Evolutionary conservation across 2,797 vertebrate species (phyloP).

Genomic region (Lagodon rhomboides): DNA sequence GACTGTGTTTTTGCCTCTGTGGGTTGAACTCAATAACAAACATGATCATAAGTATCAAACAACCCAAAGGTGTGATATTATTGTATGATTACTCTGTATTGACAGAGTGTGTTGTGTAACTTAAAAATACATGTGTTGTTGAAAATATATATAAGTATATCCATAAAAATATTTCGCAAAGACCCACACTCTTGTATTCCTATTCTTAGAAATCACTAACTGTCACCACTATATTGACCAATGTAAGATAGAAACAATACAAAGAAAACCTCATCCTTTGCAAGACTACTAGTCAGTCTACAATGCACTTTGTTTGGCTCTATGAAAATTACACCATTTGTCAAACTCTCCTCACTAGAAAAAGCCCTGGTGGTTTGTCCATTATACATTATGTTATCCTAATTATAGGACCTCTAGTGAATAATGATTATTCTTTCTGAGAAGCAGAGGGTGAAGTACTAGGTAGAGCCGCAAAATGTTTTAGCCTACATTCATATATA

Average conservation of each 20-base stretch:
- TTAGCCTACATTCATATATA: background rate
- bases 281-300: background rate
- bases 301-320: background rate
- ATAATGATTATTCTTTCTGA: background rate
- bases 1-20: slow-evolving; percentile 1
- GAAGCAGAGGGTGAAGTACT: background rate
- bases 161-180: background rate
- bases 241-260: background rate
- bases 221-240: background rate
- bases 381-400: background rate
- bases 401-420: background rate
- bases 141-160: background rate
- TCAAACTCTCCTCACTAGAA: background rate
- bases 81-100: background rate
- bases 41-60: background rate
- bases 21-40: slow-evolving; percentile 33
- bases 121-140: background rate
- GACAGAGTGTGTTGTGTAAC: background rate
- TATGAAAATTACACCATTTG: background rate
- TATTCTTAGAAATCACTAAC: background rate
- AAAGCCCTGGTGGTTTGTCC: background rate
- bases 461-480: background rate
- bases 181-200: background rate
- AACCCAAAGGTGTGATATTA: background rate
- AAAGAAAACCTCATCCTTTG: background rate